Evolutionary conservation across 2,797 vertebrate species (phyloP), one percentile per base, ranked within the genome.

Genomic region (Sebastes kiyomatsui): DNA sequence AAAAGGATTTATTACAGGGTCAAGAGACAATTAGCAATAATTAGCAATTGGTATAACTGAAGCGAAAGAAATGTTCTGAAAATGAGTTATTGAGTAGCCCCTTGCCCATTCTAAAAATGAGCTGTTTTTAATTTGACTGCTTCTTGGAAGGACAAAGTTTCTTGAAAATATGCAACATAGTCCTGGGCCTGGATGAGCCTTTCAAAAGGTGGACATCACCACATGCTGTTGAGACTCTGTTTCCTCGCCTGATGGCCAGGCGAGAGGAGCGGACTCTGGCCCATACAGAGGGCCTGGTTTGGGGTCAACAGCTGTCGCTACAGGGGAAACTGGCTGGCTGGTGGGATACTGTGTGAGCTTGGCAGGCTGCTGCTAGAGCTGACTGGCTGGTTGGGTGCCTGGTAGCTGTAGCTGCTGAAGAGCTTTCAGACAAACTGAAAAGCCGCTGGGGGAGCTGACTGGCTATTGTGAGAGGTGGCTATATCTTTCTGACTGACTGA

Each of bases 221-320:
- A 3, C n/a, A 33, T 27, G n/a, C 28, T 75, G 42, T 5, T 67
- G 20, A 33, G 49, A 55, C 6, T 5, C 23, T 13, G 20, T 70
- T 35, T 27, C 16, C 30, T 28, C 4, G 10, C 3, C 4, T 10
- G 25, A 62, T 27, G 18, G 12, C 25, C 6, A 13, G 27, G n/a
- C 1, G 2, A 74, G n/a, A 66, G 25, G 16, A 58, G 28, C n/a
- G 5, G 23, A 58, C 18, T 38, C 65, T n/a, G 35, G 35, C 59
- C 27, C 16, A 13, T 7, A n/a, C 28, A 61, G 25, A 54, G n/a
- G 20, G 13, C 25, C 56, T 54, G 33, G 70, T 79, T 54, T 64
- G 32, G 52, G 71, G 69, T 85, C 80, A 79, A 59, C 80, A 83
- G 82, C 75, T 81, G 77, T n/a, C 58, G 65, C 52, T 70, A 33